Percentiles rank a stretch among this genome's conserved stretches.
Evolutionary conservation across 2,113 vertebrate species (phyloP).

Genomic region (Chlamydotis undulata): DNA sequence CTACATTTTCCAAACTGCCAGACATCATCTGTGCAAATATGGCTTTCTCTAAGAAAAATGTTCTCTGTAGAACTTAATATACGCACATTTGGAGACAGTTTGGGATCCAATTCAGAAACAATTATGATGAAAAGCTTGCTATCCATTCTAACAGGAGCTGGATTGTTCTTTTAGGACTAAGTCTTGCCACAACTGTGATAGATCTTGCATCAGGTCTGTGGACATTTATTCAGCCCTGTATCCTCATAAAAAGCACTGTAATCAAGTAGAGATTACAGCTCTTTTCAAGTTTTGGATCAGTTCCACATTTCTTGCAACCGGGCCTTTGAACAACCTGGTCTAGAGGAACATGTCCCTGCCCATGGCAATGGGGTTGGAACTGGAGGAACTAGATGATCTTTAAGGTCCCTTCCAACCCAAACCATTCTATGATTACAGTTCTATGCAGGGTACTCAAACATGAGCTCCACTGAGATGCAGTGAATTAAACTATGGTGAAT

Average conservation of each 20-base stretch:
- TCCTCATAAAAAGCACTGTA: not conserved
- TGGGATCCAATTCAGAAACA: not conserved
- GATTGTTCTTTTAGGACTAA: not conserved
- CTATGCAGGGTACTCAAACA: not conserved
- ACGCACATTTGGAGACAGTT: not conserved
- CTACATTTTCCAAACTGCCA: not conserved
- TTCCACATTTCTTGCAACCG: not conserved
- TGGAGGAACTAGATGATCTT: no score
- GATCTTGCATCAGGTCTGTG: not conserved
- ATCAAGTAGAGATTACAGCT: not conserved
- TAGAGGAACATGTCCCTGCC: no score
- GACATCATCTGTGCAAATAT: not conserved
- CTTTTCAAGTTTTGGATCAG: not conserved
- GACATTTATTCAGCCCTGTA: not conserved
- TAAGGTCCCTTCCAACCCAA: no score
- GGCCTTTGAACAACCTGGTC: no score
- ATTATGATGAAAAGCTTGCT: not conserved
- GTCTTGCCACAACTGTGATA: not conserved
- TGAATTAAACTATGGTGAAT: not conserved
- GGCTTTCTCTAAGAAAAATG: not conserved
- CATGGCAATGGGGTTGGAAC: no score
- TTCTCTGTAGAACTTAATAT: not conserved
- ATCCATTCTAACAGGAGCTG: not conserved
- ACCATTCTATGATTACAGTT: no score
- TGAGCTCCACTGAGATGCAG: not conserved